Evolutionary conservation across 2,888 invertebrate genomes (phyloP), one percentile per base, ranked within the genome.

Genomic region (Drosophila maculinotata): DNA sequence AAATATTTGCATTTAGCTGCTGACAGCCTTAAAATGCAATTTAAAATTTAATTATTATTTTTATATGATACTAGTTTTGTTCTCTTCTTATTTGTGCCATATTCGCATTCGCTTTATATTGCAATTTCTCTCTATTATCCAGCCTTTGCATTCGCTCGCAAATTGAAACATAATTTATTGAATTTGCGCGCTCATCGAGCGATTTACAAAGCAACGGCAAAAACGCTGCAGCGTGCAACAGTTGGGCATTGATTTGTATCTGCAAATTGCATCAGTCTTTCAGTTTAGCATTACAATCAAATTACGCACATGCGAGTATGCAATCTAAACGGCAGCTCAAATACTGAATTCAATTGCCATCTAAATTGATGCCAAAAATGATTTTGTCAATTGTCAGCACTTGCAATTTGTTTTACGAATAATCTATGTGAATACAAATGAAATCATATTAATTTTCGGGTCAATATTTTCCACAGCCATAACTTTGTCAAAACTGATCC

Each of bases 91-190:
- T 47, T 26, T 10, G 25, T 41, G 12, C 5, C 12, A 23, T 12
- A 1, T 20, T 30, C 38, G 26, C 23, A 10, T 25, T 8, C 14
- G 26, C 14, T 23, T 20, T 52, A 30, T 10, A 47, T 47, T 52
- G 45, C 48, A 51, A 58, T 52, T 69, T 45, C 51, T 28, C 4
- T 38, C 31, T 15, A 36, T 44, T 41, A 30, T 48, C 4, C 26
- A 2, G 53, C 4, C n/a, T 38, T 33, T 42, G 8, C 44, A 38
- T 31, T 45, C 20, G 30, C 36, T 30, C 8, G 66, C 28, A 74
- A 68, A 85, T 79, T 58, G 79, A 44, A 59, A 65, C 41, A 63
- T 75, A 79, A 68, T 85, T 79, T 79, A 86, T 86, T 86, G 71
- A 76, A 82, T 86, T 82, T 75, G 53, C 52, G 69, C 53, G 59